These are phyloP conservation scores for Escarpia spicata DNA, from an alignment of 2,888 invertebrate genomes.

Conservation along the genomic window DNA sequence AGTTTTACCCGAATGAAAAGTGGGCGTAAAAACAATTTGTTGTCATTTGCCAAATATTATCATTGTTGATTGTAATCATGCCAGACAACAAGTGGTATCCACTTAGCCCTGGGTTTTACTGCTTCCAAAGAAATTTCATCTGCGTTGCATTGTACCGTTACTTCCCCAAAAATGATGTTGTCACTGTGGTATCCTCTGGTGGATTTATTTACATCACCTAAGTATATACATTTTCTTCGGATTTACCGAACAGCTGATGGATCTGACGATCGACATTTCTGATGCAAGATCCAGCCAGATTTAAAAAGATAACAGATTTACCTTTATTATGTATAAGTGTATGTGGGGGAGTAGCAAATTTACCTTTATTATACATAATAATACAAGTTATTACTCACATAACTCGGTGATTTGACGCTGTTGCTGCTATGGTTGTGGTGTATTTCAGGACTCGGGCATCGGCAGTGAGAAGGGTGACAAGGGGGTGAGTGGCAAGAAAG, in stretches of 20 bases:
- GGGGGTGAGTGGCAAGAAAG: background rate
- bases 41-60: background rate
- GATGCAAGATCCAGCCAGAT: background rate
- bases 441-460: background rate
- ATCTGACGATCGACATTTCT: too few relatives aligned
- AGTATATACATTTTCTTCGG: background rate
- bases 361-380: background rate
- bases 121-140: background rate
- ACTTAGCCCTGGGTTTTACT: background rate
- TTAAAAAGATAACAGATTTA: background rate
- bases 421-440: background rate
- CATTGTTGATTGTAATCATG: background rate
- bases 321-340: background rate
- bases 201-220: background rate
- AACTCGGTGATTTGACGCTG: background rate
- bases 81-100: background rate
- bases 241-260: background rate
- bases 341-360: too few relatives aligned
- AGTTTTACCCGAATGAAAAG: background rate
- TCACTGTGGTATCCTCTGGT: background rate
- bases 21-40: background rate
- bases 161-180: background rate
- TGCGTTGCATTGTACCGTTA: background rate
- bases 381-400: background rate
- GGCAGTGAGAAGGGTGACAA: background rate